phyloP scores from a whole-genome alignment of 2,113 vertebrate genomes.

The Strigops habroptila region DNA sequence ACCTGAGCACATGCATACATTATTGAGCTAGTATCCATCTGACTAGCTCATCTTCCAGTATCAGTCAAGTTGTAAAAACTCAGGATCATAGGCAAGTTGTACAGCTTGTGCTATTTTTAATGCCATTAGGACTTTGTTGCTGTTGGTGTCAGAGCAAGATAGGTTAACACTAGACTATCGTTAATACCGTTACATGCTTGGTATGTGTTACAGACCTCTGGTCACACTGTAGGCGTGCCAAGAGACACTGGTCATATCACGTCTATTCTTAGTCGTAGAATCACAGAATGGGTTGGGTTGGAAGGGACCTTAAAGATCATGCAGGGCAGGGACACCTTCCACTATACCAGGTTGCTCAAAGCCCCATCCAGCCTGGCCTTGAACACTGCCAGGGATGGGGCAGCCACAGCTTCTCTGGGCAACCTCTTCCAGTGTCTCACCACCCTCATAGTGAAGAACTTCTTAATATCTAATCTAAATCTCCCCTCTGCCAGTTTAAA shows the following conservation, averaged over 20 bases:
- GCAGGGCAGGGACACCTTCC: background rate
- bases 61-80: background rate
- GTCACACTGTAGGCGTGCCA: rapidly evolving
- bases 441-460: background rate
- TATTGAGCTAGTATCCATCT: background rate
- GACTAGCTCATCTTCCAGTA: background rate
- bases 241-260: rapidly evolving
- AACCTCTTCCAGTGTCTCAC: background rate
- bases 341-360: background rate
- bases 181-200: rapidly evolving
- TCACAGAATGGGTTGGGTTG: background rate
- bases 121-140: background rate
- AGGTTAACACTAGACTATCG: rapidly evolving
- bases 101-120: background rate
- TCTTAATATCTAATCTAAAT: background rate
- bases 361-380: background rate
- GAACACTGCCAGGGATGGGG: background rate
- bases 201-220: background rate
- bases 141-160: background rate
- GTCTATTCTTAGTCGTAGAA: background rate
- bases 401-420: background rate
- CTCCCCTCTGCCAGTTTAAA: background rate
- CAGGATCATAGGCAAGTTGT: background rate
- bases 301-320: background rate
- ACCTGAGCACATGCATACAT: background rate